Base-by-base conservation (phyloP, 1,140 invertebrate species). In the Calycopis cecrops region DNA sequence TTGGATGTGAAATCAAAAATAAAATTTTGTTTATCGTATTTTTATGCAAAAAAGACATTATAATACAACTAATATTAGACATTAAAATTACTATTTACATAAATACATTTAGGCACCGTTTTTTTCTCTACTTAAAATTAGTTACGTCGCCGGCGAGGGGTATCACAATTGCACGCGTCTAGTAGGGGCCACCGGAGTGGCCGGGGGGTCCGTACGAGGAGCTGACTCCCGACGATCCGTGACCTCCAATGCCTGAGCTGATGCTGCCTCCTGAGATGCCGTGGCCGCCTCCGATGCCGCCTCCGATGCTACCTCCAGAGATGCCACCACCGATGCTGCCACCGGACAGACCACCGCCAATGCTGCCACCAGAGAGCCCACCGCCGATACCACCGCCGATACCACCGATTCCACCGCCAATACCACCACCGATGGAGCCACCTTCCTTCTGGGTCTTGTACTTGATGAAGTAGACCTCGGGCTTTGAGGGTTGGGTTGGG, bases 381-480 rank as follows among this genome's bases (percentile, higher is more conserved):
- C 71, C 69, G 48, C 60, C 63, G 56, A 72, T 64, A 62, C 64
- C 58, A 55, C 86, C 83, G 50, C 72, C 70, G 40, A 78, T 69
- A n/a, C 86, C 85, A 54, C 74, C 75, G 55, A 79, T 72, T 55
- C 71, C 63, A 57, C 73, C 69, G 51, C 73, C 79, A 28, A 73
- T 60, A 37, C 71, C 70, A 50, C 71, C 72, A 21, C 72, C 72
- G 34, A 73, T 33, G 38, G 84, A 80, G 48, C 80, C 81, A 59
- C 78, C 76, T 56, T 89, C 88, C 76, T 90, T 90, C 85, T 94
- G 93, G 65, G 94, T 94, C 91, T 95, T 95, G 92, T 96, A 96
- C 60, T 94, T 92, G 90, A 96, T 96, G 90, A 96, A 96, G 91
- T 94, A 95, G 59, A 95, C 94, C 85, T 95, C 94, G 33, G 94